Evolutionary conservation across 2,888 invertebrate species (phyloP), one percentile per base, ranked within the genome.

Genomic region (Dynastes hyllus): DNA sequence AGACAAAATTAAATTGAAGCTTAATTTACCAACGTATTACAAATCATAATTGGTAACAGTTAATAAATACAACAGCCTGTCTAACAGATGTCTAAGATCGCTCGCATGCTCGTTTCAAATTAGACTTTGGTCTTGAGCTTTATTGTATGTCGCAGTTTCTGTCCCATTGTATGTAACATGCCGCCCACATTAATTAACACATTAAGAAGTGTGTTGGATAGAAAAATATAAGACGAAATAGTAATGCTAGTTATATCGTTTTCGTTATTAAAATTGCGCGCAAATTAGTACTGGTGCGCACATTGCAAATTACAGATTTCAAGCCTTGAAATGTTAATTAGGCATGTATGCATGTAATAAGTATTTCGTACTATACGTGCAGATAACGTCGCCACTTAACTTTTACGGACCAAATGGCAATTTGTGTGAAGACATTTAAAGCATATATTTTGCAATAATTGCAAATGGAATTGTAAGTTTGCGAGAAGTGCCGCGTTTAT

Each of bases 271-370:
- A 22, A 55, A 55, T 55, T 55, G 55, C 22, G 55, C 55, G 55
- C 55, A 55, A 22, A 55, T 55, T 55, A 55, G 55, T 55, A 22
- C 55, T 55, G 55, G 55, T 22, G 55, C 55, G 55, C 55, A 55
- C 55, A 55, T 55, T 55, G 55, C 55, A 22, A 55, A 55, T 22
- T 55, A 55, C 55, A 55, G 55, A 55, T 55, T 55, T 55, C 55
- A 22, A 55, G 55, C 55, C 55, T 55, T 55, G 55, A 55, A 22
- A 55, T 55, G 55, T 55, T 55, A 55, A 55, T 55, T 55, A 22
- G 8, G 55, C 55, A 55, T 55, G 22, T 22, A 55, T 22, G 55
- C 16, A 45, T 11, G 11, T 45, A 45, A 45, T 55, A 55, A 0
- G 22, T 55, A 55, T 55, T 22, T 55, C n/a, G 8, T 22, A 16